Base-by-base conservation (phyloP, 2,113 vertebrate genomes). In the Gnathonemus longibarbis region DNA sequence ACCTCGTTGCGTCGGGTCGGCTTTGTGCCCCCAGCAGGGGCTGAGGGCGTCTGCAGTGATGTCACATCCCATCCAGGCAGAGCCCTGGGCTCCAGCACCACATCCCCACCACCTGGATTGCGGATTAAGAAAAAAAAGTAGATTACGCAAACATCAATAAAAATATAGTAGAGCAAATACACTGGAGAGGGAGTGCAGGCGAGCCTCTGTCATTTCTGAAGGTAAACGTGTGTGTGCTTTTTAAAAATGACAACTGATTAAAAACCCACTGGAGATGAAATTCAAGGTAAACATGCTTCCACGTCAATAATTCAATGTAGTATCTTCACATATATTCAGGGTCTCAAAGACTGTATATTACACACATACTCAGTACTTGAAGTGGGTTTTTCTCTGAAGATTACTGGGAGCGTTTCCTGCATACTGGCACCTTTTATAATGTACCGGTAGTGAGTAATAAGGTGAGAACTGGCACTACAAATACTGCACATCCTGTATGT, bases 71-170 rank as follows among this genome's bases (percentile, higher is more conserved):
- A 31, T 53, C 85, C 85, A 52, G 27, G 10, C n/a, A 42, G 10
- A 39, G 15, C 17, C 74, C 31, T 42, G 84, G 89, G 62, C 49
- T 50, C 85, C 80, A 35, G 24, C 35, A 62, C 27, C 83, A 62
- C 83, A 31, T 49, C 50, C 83, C 83, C 52, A 46, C 52, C 80
- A 85, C 53, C 80, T 89, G 89, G 17, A 62, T 42, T 85, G 83
- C 13, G 42, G 89, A 89, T 89, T 89, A 89, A n/a, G 89, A 24
- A 10, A 84, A 89, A 74, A 89, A 84, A 53, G 53, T 52, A 42
- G 35, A 89, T 89, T 58, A 89, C 45, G 17, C 83, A 89, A 86
- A 84, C 53, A 35, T 45, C 89, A 85, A 84, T 85, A 84, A 52
- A 85, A 31, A 83, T 24, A 35, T 56, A 45, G 31, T n/a, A 19